Evolutionary conservation across 2,113 vertebrate genomes (phyloP).

Genomic region (Coregonus clupeaformis): DNA sequence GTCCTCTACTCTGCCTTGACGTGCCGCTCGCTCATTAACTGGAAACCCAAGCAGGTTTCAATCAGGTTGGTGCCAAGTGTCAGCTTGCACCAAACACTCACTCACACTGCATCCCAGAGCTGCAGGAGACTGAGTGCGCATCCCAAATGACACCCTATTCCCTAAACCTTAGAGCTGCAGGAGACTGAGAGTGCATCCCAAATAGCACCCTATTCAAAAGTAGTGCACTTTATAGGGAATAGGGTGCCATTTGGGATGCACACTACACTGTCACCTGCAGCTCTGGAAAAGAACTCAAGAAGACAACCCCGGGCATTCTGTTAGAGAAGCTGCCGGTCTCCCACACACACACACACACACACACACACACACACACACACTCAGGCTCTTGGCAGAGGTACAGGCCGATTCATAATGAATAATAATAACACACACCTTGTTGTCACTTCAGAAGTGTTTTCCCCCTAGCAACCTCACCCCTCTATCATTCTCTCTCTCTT

Average conservation of each 20-base stretch:
- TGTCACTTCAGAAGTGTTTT: constrained; percentile 22
- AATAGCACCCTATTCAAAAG: too few relatives aligned
- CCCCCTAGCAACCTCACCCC: constrained; percentile 18
- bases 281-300: too few relatives aligned
- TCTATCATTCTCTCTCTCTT: constrained; percentile 26
- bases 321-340: too few relatives aligned
- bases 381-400: constrained; percentile 54
- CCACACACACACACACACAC: too few relatives aligned
- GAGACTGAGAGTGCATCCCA: too few relatives aligned
- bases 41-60: constrained; percentile 53
- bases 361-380: constrained; percentile 14
- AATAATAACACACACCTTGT: constrained; percentile 39
- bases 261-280: too few relatives aligned
- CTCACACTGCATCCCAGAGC: too few relatives aligned
- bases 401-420: constrained; percentile 65
- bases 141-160: constrained; percentile 21
- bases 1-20: constrained; percentile 30
- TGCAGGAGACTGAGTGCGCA: too few relatives aligned
- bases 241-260: too few relatives aligned
- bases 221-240: too few relatives aligned
- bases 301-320: too few relatives aligned
- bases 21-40: constrained; percentile 3
- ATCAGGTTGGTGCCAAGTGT: constrained; percentile 33
- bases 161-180: constrained; percentile 11
- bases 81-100: constrained; percentile 16